A percentile compares a stretch with the other conserved stretches of the same genome.
phyloP scores from a whole-genome alignment of 2,888 invertebrate genomes.

The Girardia tigrina region DNA sequence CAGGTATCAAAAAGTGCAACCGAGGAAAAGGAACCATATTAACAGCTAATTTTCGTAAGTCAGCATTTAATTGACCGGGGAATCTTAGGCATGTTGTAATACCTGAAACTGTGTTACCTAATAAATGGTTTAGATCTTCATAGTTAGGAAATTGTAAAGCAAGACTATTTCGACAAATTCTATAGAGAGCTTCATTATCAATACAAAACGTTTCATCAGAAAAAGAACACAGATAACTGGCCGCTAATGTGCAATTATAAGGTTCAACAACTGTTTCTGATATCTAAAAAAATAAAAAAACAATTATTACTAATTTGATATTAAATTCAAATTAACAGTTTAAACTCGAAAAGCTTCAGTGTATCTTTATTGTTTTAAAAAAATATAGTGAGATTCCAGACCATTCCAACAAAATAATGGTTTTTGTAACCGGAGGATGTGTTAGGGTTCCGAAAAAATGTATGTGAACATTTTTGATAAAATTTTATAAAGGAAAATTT shows the following conservation, averaged over 20 bases:
- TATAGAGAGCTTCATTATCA: constrained; percentile 74
- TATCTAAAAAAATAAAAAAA: too few relatives aligned
- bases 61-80: constrained; percentile 55
- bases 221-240: constrained; percentile 72
- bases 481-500: too few relatives aligned
- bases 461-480: too few relatives aligned
- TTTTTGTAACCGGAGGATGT: too few relatives aligned
- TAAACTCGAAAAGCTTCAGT: too few relatives aligned
- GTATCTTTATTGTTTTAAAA: too few relatives aligned
- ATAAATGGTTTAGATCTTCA: constrained; percentile 72
- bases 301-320: too few relatives aligned
- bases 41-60: constrained; percentile 42
- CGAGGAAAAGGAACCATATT: constrained; percentile 50
- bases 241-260: constrained; percentile 72
- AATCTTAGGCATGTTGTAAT: constrained; percentile 71
- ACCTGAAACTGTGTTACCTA: constrained; percentile 53
- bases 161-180: constrained; percentile 75
- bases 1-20: constrained; percentile 50
- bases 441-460: too few relatives aligned
- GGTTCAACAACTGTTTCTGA: constrained; percentile 64
- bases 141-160: constrained; percentile 69
- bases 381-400: too few relatives aligned
- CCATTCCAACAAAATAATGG: too few relatives aligned
- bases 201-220: constrained; percentile 77
- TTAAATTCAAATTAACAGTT: too few relatives aligned